A percentile compares a stretch with the other conserved stretches of the same genome.
These are phyloP conservation scores for Halcyon leucocephala DNA, from an alignment of 2,797 vertebrate genomes.

Conservation along the genomic window DNA sequence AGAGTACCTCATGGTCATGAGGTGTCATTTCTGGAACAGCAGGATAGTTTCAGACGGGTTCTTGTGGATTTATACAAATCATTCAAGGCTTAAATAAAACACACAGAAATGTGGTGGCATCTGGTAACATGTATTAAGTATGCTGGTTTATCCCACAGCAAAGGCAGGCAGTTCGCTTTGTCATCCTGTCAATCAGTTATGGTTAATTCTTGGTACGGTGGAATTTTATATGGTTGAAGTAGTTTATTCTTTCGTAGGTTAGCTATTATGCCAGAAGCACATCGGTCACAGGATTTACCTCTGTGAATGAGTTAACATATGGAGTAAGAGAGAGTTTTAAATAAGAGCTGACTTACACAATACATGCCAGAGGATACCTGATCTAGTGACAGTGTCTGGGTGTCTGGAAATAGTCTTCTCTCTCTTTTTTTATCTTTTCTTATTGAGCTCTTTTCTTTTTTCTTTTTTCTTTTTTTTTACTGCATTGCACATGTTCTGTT, in stretches of 20 bases:
- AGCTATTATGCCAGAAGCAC: background rate
- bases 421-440: background rate
- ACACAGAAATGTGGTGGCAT: background rate
- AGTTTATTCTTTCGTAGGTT: background rate
- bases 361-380: background rate
- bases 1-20: background rate
- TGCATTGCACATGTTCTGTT: background rate
- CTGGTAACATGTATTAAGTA: background rate
- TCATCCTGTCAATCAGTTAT: background rate
- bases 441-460: background rate
- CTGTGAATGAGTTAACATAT: background rate
- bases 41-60: background rate
- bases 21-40: background rate
- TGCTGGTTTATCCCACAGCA: background rate
- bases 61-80: background rate
- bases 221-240: background rate
- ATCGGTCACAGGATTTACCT: background rate
- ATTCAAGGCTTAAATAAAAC: background rate
- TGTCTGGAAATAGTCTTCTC: background rate
- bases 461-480: background rate
- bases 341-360: background rate
- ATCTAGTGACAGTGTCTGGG: background rate
- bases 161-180: background rate
- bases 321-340: background rate
- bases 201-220: background rate